Conservation (phyloP, 2,797 vertebrate species). For the Echiichthys vipera region DNA sequence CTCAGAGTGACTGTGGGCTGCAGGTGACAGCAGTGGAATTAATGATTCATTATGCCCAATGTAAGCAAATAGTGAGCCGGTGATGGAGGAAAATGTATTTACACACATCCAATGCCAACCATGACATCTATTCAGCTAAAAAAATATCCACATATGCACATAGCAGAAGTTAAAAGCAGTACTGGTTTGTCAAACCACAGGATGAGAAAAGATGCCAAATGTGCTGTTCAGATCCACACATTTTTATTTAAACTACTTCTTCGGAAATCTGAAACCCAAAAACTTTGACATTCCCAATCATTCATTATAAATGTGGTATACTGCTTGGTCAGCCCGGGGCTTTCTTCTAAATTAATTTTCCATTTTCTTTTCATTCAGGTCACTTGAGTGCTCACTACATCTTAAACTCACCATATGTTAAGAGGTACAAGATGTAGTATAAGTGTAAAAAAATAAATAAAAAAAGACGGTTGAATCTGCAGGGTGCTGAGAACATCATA, state of each 20-base stretch:
- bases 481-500: conserved; percentile 31
- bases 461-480: conserved; percentile 21
- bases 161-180: conserved; percentile 31
- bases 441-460: neutral
- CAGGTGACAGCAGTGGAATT: conserved; percentile 77
- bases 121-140: conserved; percentile 67
- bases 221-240: conserved; percentile 30
- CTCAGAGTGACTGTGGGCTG: conserved; percentile 70
- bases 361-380: conserved; percentile 55
- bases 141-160: conserved; percentile 41
- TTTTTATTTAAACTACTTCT: conserved; percentile 15
- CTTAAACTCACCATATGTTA: conserved; percentile 41
- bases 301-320: conserved; percentile 64
- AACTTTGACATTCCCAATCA: conserved; percentile 40
- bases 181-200: conserved; percentile 27
- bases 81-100: conserved; percentile 78
- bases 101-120: conserved; percentile 66
- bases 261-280: conserved; percentile 50
- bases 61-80: conserved; percentile 77
- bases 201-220: conserved; percentile 16
- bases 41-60: conserved; percentile 83
- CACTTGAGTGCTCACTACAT: conserved; percentile 38
- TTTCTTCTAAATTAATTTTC: conserved; percentile 62
- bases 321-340: conserved; percentile 40
- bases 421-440: conserved; percentile 14